Conservation (phyloP, 2,797 vertebrate species). For the Sebastes vulpes region DNA sequence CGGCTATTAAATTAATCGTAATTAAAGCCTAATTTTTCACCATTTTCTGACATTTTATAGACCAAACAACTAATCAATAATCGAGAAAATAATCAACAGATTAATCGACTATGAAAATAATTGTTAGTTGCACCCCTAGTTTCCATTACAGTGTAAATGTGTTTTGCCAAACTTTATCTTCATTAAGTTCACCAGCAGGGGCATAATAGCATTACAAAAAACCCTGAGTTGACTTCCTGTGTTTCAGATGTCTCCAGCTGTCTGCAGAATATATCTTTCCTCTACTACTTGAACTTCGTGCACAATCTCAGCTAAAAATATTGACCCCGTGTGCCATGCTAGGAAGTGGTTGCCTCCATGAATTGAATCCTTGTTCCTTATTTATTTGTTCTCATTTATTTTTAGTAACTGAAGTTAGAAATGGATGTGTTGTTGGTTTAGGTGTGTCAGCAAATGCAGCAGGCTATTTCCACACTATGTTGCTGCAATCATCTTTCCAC, state of each 20-base stretch:
- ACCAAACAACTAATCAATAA: background rate
- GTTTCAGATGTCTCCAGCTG: constrained; percentile 22
- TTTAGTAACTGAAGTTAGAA: constrained; percentile 70
- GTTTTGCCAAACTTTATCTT: background rate
- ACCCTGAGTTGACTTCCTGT: background rate
- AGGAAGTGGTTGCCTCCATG: constrained; percentile 61
- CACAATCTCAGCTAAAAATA: constrained; percentile 69
- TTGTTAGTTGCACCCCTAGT: background rate
- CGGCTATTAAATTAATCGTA: background rate
- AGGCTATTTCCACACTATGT: constrained; percentile 64
- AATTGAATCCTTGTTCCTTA: constrained; percentile 71
- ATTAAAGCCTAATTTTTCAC: background rate
- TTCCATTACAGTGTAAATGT: background rate
- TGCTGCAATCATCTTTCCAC: constrained; percentile 49
- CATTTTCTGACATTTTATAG: background rate
- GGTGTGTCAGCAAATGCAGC: constrained; percentile 57
- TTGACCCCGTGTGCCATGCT: constrained; percentile 43
- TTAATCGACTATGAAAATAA: background rate
- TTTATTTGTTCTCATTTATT: constrained; percentile 83
- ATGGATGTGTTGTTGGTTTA: constrained; percentile 69
- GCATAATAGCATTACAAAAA: background rate
- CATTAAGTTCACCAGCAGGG: background rate
- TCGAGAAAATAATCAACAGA: background rate
- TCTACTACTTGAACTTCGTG: constrained; percentile 20
- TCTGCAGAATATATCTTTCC: constrained; percentile 9